A percentile compares a stretch with the other conserved stretches of the same genome.
Evolutionary conservation across 2,888 invertebrate genomes (phyloP).

Genomic region (Rutpela maculata): DNA sequence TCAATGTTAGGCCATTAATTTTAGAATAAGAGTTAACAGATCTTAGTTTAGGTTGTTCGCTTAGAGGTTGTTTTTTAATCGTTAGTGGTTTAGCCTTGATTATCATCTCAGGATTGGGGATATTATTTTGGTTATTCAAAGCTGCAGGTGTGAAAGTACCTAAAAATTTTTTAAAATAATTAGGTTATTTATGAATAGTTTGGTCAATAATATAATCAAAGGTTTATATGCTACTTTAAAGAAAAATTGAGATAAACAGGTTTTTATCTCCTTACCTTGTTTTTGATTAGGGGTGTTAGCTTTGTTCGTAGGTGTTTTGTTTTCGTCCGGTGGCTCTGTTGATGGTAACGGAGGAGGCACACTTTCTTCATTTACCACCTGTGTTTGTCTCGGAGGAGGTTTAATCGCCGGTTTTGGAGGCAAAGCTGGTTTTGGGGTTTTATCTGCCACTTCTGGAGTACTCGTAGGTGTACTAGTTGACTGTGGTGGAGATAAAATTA

Average conservation of each 20-base stretch:
- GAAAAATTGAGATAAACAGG: neutral
- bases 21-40: constrained; percentile 75
- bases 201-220: neutral
- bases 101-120: constrained; percentile 65
- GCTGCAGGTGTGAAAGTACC: constrained; percentile 42
- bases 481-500: constrained; percentile 77
- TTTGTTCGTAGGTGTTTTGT: constrained; percentile 52
- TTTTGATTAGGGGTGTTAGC: constrained; percentile 48
- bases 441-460: constrained; percentile 69
- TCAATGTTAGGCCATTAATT: constrained; percentile 80
- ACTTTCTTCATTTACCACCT: constrained; percentile 59
- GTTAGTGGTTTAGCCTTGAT: constrained; percentile 91
- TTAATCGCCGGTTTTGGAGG: constrained; percentile 89
- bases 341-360: constrained; percentile 75
- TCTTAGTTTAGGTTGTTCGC: constrained; percentile 87
- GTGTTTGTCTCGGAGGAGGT: constrained; percentile 76
- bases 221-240: neutral
- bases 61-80: constrained; percentile 87
- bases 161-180: constrained; percentile 38
- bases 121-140: constrained; percentile 69
- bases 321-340: constrained; percentile 69
- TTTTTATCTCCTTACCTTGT: constrained; percentile 38
- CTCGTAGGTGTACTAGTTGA: constrained; percentile 79
- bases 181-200: neutral
- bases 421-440: constrained; percentile 84